Evolutionary conservation across 2,797 vertebrate genomes (phyloP).

Genomic region (Paramormyrops hopkinsi): DNA sequence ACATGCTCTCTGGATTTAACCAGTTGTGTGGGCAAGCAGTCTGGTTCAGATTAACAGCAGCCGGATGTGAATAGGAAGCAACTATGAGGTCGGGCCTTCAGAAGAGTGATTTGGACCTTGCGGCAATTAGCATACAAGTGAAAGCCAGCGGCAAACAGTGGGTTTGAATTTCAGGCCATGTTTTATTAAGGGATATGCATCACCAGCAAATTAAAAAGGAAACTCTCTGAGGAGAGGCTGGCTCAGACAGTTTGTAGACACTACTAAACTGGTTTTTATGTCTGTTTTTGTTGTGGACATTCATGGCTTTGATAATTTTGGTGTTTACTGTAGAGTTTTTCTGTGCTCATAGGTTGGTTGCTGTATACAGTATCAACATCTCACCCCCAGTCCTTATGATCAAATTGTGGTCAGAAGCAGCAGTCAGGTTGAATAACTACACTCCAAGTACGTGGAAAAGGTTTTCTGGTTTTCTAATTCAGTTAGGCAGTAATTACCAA

Average conservation of each 20-base stretch:
- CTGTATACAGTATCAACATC: background rate
- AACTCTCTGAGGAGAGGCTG: background rate
- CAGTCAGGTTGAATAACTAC: background rate
- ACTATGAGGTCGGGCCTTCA: background rate
- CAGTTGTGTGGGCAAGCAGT: background rate
- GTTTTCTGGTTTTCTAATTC: background rate
- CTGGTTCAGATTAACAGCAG: background rate
- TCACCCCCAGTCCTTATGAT: background rate
- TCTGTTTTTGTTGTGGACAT: slow-evolving; percentile 30
- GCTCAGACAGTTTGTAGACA: background rate
- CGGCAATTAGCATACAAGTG: background rate
- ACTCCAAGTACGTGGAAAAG: background rate
- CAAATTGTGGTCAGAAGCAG: background rate
- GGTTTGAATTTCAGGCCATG: background rate
- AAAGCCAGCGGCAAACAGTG: background rate
- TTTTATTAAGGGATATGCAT: background rate
- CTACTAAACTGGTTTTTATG: background rate
- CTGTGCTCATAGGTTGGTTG: background rate
- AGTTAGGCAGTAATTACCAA: background rate
- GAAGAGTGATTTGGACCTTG: background rate
- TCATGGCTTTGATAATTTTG: slow-evolving; percentile 10
- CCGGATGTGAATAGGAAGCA: background rate
- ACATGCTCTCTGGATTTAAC: background rate
- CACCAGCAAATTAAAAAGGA: background rate
- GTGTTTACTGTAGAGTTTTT: slow-evolving; percentile 35